phyloP scores from a whole-genome alignment of 2,113 vertebrate genomes.

The Camelus dromedarius region DNA sequence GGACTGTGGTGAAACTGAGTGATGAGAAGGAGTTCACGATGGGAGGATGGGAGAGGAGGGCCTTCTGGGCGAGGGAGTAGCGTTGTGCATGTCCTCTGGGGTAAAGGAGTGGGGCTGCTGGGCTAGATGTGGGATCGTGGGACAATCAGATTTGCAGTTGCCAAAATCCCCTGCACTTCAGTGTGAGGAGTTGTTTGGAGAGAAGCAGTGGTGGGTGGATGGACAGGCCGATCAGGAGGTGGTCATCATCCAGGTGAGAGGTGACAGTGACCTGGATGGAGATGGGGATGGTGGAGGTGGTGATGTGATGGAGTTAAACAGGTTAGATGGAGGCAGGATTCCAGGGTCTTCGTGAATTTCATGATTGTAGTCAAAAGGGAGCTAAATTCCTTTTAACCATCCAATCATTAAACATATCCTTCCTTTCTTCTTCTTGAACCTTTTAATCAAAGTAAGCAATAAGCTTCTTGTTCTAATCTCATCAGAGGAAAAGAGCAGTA shows the following conservation, averaged over 20 bases:
- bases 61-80: too few species aligned
- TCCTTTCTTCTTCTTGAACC: constrained; percentile 4
- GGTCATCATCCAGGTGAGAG: background rate
- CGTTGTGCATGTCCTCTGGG: background rate
- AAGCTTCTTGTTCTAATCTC: background rate
- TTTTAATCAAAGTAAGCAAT: background rate
- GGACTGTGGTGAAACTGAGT: too few species aligned
- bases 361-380: background rate
- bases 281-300: background rate
- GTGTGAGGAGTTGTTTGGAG: background rate
- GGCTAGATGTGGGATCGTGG: background rate
- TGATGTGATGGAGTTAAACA: too few species aligned
- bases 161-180: background rate
- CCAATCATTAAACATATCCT: background rate
- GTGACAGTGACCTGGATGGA: too few species aligned
- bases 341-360: background rate
- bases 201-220: background rate
- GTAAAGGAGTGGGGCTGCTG: background rate
- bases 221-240: background rate
- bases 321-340: background rate
- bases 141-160: too few species aligned
- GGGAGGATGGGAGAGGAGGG: background rate
- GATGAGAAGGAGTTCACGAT: background rate
- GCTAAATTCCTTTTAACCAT: background rate
- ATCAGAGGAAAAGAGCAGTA: background rate